Evolutionary conservation across 2,888 invertebrate species (phyloP).

Genomic region (Hemaris fuciformis): DNA sequence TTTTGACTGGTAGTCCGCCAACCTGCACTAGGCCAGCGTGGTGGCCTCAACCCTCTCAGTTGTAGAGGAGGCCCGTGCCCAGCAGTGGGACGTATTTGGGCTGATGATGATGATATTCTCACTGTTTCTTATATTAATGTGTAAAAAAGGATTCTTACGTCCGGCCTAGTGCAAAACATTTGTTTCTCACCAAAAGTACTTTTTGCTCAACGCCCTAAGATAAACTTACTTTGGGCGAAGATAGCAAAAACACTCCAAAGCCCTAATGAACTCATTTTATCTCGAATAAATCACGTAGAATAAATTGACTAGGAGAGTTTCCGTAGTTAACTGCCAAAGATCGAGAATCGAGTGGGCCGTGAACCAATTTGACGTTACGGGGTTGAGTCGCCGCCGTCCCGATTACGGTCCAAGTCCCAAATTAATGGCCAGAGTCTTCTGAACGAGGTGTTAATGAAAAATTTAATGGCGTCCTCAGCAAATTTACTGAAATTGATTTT

Average conservation of each 20-base stretch:
- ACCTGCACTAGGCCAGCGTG: no score
- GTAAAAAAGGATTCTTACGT: no score
- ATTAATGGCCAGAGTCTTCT: slow-evolving; percentile 54
- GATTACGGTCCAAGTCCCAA: slow-evolving; percentile 57
- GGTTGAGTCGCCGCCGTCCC: slow-evolving; percentile 50
- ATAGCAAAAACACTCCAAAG: slow-evolving; percentile 57
- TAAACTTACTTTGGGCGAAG: slow-evolving; percentile 61
- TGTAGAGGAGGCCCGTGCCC: no score
- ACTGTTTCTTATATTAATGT: no score
- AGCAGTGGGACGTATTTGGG: no score
- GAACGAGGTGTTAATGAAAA: slow-evolving; percentile 62
- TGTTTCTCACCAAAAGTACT: no score
- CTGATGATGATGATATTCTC: no score
- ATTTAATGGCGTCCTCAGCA: slow-evolving; percentile 52
- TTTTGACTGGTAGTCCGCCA: no score
- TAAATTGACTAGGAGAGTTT: slow-evolving; percentile 29
- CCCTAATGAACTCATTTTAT: slow-evolving; percentile 53
- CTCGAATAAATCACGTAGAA: slow-evolving; percentile 24
- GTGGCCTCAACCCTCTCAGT: no score
- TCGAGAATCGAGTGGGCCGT: slow-evolving; percentile 54
- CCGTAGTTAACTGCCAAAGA: slow-evolving; percentile 37
- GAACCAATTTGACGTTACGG: slow-evolving; percentile 48
- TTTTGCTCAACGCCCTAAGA: neutral
- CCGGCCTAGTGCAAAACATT: no score
- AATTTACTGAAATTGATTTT: slow-evolving; percentile 59